Base-by-base conservation (phyloP, 2,797 vertebrate genomes). In the Gobionotothen gibberifrons region DNA sequence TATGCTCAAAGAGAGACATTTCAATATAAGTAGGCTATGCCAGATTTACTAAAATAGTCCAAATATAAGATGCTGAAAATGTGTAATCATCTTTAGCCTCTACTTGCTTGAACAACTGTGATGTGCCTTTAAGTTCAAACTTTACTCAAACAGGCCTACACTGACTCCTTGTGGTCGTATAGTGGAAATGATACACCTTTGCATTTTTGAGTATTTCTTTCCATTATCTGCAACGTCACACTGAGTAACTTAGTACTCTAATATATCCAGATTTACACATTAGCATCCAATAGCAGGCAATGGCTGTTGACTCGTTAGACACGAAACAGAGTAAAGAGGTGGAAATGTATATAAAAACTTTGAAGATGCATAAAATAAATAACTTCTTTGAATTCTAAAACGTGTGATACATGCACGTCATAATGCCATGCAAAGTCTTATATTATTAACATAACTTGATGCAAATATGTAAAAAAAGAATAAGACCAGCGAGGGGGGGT, bases 121-220 rank as follows among this genome's bases (percentile, higher is more conserved):
- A 22, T 16, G 15, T 13, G 5, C 43, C 4, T 52, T 44, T 12
- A 21, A 32, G 55, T n/a, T 12, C 9, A 55, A 29, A 56, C 29
- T 26, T 29, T 26, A 48, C 15, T 59, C 22, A 29, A 15, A 15
- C 60, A 57, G 48, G 63, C 59, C 46, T 62, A 70, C 60, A 82
- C 84, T 89, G 87, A 90, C 89, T 68, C 76, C 85, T 14, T 68
- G 82, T 89, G 92, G 87, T 58, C 11, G 12, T 2, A 36, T 36
- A 63, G 15, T 4, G 36, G 52, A 19, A 56, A 47, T 21, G 2
- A 1, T 42, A 44, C n/a, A 40, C 22, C 1, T 16, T 12, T 15
- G 1, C 22, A 56, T 55, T 15, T 0, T 6, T 40, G 32, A n/a
- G 9, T 13, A 32, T 42, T 15, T 63, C 3, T 78, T 11, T 32